Percentiles rank a stretch among this genome's conserved stretches.
Conservation (phyloP, 2,888 invertebrate species). For the Stenodema calcarata region DNA sequence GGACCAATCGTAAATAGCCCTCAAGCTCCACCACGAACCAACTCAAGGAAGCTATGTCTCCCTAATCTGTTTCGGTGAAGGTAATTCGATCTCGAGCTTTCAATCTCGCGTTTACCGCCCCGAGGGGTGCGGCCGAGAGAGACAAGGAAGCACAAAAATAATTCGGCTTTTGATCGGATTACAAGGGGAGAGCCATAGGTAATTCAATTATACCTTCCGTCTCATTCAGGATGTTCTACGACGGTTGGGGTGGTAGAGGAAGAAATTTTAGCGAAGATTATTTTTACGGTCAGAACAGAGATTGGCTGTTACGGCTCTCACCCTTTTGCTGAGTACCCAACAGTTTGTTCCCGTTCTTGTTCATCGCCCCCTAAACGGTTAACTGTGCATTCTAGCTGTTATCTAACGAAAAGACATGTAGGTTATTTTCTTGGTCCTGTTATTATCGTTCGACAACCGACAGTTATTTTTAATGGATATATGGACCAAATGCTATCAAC, state of each 20-base stretch:
- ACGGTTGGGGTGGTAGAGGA: neutral
- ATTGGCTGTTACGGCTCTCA: slow-evolving; percentile 27
- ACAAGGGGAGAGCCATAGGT: slow-evolving; percentile 32
- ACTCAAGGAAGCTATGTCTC: slow-evolving; percentile 14
- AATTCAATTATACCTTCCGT: slow-evolving; percentile 42
- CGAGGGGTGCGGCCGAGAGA: neutral
- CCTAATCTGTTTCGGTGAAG: slow-evolving; percentile 34
- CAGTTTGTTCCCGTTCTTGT: neutral
- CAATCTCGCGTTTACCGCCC: slow-evolving; percentile 36
- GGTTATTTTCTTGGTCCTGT: neutral
- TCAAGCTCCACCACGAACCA: neutral
- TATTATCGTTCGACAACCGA: neutral
- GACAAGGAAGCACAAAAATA: slow-evolving; percentile 44
- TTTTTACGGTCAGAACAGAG: slow-evolving; percentile 21
- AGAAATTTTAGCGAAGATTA: slow-evolving; percentile 23
- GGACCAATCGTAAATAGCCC: neutral
- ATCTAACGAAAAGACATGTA: neutral
- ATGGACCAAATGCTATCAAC: no score
- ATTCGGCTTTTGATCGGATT: slow-evolving; percentile 42
- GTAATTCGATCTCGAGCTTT: slow-evolving; percentile 45
- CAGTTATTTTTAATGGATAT: neutral
- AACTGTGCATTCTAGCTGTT: neutral
- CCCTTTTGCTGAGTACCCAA: neutral
- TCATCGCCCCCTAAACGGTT: neutral
- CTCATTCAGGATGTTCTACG: neutral